These are phyloP conservation scores for Catocala sponsa DNA, from an alignment of 2,888 invertebrate genomes.

Conservation along the genomic window DNA sequence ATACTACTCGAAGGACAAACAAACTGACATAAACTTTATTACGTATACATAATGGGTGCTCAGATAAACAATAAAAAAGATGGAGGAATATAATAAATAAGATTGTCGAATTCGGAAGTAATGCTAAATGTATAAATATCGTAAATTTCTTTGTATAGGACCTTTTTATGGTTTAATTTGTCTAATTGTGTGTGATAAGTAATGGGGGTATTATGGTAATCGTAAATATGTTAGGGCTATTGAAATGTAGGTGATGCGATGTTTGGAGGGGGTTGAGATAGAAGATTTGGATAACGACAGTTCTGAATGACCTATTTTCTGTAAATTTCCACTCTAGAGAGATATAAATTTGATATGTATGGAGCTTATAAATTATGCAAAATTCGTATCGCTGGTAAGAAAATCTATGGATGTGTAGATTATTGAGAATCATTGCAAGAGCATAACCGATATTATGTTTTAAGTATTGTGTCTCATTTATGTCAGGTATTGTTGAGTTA, in stretches of 20 bases:
- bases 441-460: too few relatives aligned
- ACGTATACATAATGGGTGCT: slow-evolving; percentile 35
- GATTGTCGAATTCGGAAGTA: slow-evolving; percentile 14
- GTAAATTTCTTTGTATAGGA: slow-evolving; percentile 39
- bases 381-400: too few relatives aligned
- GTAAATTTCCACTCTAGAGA: too few relatives aligned
- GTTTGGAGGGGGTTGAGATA: too few relatives aligned
- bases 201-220: slow-evolving; percentile 8
- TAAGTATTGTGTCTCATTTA: too few relatives aligned
- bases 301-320: too few relatives aligned
- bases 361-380: too few relatives aligned
- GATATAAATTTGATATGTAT: too few relatives aligned
- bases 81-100: slow-evolving; percentile 44
- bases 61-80: slow-evolving; percentile 45
- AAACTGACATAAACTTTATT: slow-evolving; percentile 49
- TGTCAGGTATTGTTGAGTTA: too few relatives aligned
- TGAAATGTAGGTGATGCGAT: not conserved
- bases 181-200: slow-evolving; percentile 39
- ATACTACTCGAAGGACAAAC: slow-evolving; percentile 16
- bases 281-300: too few relatives aligned
- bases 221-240: not conserved
- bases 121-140: slow-evolving; percentile 23
- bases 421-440: too few relatives aligned
- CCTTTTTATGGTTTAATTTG: slow-evolving; percentile 49
- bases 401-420: too few relatives aligned